These are phyloP conservation scores for Blastobasis adustella DNA, from an alignment of 2,888 invertebrate genomes.

Conservation along the genomic window DNA sequence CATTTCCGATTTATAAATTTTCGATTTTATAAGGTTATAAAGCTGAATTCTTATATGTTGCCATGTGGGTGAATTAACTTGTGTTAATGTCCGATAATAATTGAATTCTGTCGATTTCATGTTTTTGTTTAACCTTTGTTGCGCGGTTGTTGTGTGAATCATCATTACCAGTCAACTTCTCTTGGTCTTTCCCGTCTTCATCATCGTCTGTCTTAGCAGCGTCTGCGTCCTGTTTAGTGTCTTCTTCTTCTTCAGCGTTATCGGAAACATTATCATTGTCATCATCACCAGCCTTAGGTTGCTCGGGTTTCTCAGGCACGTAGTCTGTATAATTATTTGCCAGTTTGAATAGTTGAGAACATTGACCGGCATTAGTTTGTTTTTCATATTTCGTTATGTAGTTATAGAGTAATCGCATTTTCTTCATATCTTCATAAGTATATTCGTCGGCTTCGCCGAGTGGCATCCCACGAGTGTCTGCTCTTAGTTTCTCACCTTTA, in stretches of 20 bases:
- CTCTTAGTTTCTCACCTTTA: too few species aligned
- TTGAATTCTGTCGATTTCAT: too few species aligned
- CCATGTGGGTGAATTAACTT: too few species aligned
- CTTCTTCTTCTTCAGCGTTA: too few species aligned
- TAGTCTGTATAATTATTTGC: constrained; percentile 22
- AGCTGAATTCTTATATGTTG: too few species aligned
- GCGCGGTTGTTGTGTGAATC: too few species aligned
- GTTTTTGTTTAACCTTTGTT: too few species aligned
- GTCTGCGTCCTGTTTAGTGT: too few species aligned
- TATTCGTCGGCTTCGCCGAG: constrained; percentile 12
- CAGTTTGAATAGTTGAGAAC: constrained; percentile 36
- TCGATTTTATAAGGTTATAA: too few species aligned
- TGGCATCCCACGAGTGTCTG: not conserved
- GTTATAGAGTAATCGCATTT: constrained; percentile 6
- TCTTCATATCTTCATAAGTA: not conserved
- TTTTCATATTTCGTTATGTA: constrained; percentile 8
- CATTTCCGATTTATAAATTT: too few species aligned
- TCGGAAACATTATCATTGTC: too few species aligned
- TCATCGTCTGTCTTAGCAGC: constrained; percentile 1
- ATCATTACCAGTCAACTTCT: not conserved
- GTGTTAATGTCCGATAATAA: too few species aligned
- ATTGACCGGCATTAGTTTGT: constrained; percentile 20
- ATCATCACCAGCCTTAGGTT: not conserved
- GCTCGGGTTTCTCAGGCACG: constrained; percentile 1
- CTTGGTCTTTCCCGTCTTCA: constrained; percentile 7